Percentiles rank a stretch among this genome's conserved stretches.
Conservation (phyloP, 2,797 vertebrate species). For the Chlorospingus flavigularis region DNA sequence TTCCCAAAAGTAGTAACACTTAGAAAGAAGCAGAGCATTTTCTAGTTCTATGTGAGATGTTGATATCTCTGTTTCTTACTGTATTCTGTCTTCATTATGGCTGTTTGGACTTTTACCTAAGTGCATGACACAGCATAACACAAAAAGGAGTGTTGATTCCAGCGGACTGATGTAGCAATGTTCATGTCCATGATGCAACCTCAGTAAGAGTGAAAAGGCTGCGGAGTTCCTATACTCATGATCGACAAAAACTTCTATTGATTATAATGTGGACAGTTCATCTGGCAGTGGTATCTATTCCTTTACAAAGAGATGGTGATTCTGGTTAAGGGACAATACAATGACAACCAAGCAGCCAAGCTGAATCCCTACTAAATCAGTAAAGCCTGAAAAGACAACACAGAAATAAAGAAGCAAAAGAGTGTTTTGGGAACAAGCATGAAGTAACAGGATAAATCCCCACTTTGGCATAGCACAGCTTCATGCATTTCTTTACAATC, state of each 20-base stretch:
- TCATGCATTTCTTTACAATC: background rate
- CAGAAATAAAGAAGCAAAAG: background rate
- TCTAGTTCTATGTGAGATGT: background rate
- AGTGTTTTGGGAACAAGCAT: background rate
- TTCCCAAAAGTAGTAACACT: background rate
- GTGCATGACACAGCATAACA: background rate
- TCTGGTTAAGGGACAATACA: background rate
- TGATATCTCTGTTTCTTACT: background rate
- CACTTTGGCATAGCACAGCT: background rate
- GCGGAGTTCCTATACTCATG: background rate
- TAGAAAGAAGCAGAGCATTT: background rate
- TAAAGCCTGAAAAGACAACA: background rate
- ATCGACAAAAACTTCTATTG: background rate
- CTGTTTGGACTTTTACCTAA: slow-evolving; percentile 7
- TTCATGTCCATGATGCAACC: background rate
- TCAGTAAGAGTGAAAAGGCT: background rate
- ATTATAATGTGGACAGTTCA: background rate
- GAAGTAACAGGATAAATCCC: background rate
- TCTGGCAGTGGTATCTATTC: background rate
- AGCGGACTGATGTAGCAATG: background rate
- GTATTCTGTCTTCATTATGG: background rate
- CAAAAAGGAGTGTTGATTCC: background rate
- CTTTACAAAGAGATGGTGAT: background rate
- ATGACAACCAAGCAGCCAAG: background rate
- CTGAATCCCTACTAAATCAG: background rate